Base-by-base conservation (phyloP, 2,113 vertebrate genomes). In the Bubalus kerabau region DNA sequence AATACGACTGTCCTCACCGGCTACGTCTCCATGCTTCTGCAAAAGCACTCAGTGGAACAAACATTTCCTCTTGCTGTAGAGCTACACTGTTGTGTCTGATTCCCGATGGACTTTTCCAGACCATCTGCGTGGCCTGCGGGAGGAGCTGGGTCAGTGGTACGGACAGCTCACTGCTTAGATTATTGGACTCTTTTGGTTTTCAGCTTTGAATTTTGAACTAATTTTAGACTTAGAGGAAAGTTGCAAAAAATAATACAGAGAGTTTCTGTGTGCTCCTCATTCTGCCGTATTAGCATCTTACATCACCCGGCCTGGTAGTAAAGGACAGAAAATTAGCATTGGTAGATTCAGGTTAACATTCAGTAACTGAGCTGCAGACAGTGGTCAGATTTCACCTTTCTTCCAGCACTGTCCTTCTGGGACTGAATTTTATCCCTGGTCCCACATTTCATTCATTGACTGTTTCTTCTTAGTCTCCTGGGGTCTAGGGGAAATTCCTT, bases 151-250 rank as follows among this genome's bases (percentile, higher is more conserved):
- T 88, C 71, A 74, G 87, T 17, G 82, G 84, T 59, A 50, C 30
- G 5, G 40, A 50, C 14, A 94, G 80, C 48, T 80, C 76, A 30
- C 9, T 81, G 26, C 78, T 23, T 36, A 13, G 54, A 56, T 95
- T 52, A 84, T 56, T 89, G 67, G 32, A 15, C 52, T 71, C 2
- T 57, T 85, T 85, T 32, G 10, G 11, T n/a, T 85, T 85, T 87
- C 67, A 96, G 80, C 59, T 62, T 86, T 80, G 84, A 43, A 94
- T 90, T 89, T 95, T 60, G 36, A 94, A 94, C 86, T 88, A 87
- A 90, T 43, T 87, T 95, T 95, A 91, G 74, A 59, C 78, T 64
- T 78, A 87, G 50, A 84, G 87, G 60, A 95, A 91, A 91, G 23
- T 64, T 95, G 23, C 74, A 91, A 36, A 83, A 91, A 91, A n/a